Conservation (phyloP, 2,797 vertebrate species). For the Cygnus olor region DNA sequence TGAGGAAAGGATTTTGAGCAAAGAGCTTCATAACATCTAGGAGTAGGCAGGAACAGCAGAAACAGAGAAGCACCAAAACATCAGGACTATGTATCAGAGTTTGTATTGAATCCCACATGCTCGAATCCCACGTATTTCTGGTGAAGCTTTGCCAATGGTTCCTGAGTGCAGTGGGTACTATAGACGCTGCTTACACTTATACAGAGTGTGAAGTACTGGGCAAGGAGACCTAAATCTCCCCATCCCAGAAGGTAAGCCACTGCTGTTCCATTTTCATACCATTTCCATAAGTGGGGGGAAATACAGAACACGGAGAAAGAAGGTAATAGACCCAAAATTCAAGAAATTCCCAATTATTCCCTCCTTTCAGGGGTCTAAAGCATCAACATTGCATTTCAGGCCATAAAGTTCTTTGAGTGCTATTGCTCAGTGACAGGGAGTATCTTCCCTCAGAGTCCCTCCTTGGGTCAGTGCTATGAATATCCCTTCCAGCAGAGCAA, state of each 20-base stretch:
- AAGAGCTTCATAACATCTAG: not conserved
- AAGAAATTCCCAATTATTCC: not conserved
- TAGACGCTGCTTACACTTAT: not conserved
- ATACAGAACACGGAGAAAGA: not conserved
- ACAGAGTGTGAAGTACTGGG: not conserved
- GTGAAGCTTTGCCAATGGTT: not conserved
- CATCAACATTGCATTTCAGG: not conserved
- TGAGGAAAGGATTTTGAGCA: not conserved
- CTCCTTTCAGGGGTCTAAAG: not conserved
- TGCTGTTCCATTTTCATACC: not conserved
- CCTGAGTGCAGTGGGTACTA: not conserved
- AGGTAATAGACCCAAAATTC: not conserved
- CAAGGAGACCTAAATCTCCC: not conserved
- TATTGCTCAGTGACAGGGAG: not conserved
- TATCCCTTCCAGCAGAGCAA: conserved; percentile 3
- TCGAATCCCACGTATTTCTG: not conserved
- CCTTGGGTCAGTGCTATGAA: conserved; percentile 1
- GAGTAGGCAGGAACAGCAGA: not conserved
- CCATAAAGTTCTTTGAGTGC: not conserved
- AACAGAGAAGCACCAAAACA: not conserved
- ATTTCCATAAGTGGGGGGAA: not conserved
- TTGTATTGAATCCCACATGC: not conserved
- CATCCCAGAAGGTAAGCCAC: not conserved
- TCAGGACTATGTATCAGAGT: not conserved
- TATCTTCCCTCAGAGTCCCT: not conserved